phyloP scores from a whole-genome alignment of 2,888 invertebrate genomes.

The Leucophenga maculata region DNA sequence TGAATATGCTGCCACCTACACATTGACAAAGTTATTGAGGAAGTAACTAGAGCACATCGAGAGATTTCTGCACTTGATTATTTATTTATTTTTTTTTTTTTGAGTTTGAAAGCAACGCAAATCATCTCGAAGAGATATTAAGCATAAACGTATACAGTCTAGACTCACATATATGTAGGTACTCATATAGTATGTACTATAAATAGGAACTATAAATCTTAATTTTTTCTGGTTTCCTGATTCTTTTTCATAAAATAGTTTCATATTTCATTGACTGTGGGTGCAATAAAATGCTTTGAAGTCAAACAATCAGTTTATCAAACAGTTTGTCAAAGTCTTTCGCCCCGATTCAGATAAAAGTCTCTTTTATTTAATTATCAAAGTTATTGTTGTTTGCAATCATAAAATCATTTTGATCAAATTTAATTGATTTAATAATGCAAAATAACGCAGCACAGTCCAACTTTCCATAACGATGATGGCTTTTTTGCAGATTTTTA shows the following conservation, averaged over 20 bases:
- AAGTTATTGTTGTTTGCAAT: too few species aligned
- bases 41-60: constrained; percentile 32
- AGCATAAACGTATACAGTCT: constrained; percentile 7
- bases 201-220: background rate
- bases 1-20: constrained; percentile 10
- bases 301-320: too few species aligned
- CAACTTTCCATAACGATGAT: too few species aligned
- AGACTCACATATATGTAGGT: background rate
- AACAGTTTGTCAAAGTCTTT: too few species aligned
- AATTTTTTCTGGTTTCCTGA: background rate
- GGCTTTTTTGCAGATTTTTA: too few species aligned
- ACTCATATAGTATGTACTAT: too few species aligned
- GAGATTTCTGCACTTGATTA: background rate
- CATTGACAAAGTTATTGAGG: constrained; percentile 21
- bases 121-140: background rate
- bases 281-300: background rate
- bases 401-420: too few species aligned
- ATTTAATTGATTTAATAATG: too few species aligned
- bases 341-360: too few species aligned
- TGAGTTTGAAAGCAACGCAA: too few species aligned
- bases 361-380: too few species aligned
- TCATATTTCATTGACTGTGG: background rate
- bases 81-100: background rate
- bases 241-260: background rate
- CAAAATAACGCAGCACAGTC: too few species aligned